Conservation (phyloP, 2,888 invertebrate genomes). For the Notocelia uddmanniana region DNA sequence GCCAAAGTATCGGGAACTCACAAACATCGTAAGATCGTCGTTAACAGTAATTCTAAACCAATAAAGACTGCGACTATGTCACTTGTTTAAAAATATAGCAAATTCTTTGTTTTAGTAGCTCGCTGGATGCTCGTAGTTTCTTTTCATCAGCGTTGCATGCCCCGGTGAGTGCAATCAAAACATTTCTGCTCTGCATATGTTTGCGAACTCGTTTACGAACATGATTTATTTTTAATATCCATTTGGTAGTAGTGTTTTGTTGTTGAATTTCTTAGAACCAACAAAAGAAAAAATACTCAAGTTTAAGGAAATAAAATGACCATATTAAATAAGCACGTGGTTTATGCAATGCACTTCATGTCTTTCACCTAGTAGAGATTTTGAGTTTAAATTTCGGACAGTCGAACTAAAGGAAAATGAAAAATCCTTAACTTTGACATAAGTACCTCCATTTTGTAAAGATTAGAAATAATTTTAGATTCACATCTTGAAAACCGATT, state of each 20-base stretch:
- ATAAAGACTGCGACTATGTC: no score
- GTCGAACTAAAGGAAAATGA: no score
- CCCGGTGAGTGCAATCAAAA: slow-evolving; percentile 42
- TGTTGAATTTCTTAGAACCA: background rate
- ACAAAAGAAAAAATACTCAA: background rate
- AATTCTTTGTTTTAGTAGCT: slow-evolving; percentile 14
- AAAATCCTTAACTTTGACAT: no score
- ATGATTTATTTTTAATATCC: background rate
- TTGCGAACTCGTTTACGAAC: slow-evolving; percentile 14
- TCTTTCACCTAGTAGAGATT: no score
- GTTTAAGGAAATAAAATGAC: background rate
- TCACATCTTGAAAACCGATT: no score
- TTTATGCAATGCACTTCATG: no score
- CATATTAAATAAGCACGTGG: background rate
- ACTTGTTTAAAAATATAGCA: background rate
- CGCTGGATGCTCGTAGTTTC: background rate
- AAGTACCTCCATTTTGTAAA: no score
- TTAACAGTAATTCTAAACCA: no score
- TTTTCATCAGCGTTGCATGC: slow-evolving; percentile 36
- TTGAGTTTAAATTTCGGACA: no score
- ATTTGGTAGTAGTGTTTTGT: background rate
- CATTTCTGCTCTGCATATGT: slow-evolving; percentile 38
- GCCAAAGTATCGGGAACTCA: no score
- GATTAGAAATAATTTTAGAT: no score
- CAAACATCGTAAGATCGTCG: no score